These are phyloP conservation scores for Drosophila glabriapex DNA, from an alignment of 2,888 invertebrate genomes.

Conservation along the genomic window DNA sequence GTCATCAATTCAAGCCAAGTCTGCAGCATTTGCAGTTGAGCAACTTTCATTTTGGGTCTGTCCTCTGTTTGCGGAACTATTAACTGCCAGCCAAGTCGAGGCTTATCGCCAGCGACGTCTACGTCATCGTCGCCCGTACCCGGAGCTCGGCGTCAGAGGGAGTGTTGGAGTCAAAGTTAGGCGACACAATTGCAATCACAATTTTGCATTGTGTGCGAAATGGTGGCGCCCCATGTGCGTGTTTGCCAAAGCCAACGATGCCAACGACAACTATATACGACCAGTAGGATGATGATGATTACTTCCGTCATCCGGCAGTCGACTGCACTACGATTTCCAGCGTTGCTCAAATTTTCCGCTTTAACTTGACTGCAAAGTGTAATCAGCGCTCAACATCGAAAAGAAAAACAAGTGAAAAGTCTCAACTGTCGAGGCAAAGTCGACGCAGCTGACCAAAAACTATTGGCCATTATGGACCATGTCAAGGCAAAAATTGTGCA, in stretches of 20 bases:
- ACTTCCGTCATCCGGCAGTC: constrained; percentile 54
- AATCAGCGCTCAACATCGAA: constrained; percentile 1
- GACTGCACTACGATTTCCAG: constrained; percentile 33
- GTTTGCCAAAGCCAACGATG: constrained; percentile 42
- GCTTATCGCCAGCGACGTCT: constrained; percentile 49
- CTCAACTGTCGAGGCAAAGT: constrained; percentile 7
- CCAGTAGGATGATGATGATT: constrained; percentile 49
- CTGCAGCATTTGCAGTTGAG: constrained; percentile 44
- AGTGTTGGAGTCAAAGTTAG: constrained; percentile 25
- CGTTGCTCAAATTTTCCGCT: constrained; percentile 20
- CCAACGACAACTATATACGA: constrained; percentile 28
- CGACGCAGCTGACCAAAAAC: constrained; percentile 14
- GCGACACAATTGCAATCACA: constrained; percentile 34
- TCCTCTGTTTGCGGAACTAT: constrained; percentile 65
- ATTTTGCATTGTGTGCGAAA: constrained; percentile 31
- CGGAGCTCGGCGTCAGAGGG: constrained; percentile 5
- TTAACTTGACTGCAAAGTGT: constrained; percentile 15
- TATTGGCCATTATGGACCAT: background rate
- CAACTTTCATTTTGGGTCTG: constrained; percentile 67
- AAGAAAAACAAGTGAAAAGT: constrained; percentile 17
- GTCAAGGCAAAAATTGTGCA: background rate
- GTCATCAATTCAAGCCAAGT: constrained; percentile 55
- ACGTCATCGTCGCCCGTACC: constrained; percentile 35
- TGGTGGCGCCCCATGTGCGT: constrained; percentile 31
- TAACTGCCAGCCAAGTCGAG: constrained; percentile 46